Evolutionary conservation across 2,888 invertebrate species (phyloP).

Genomic region (Lucinisca nassula): DNA sequence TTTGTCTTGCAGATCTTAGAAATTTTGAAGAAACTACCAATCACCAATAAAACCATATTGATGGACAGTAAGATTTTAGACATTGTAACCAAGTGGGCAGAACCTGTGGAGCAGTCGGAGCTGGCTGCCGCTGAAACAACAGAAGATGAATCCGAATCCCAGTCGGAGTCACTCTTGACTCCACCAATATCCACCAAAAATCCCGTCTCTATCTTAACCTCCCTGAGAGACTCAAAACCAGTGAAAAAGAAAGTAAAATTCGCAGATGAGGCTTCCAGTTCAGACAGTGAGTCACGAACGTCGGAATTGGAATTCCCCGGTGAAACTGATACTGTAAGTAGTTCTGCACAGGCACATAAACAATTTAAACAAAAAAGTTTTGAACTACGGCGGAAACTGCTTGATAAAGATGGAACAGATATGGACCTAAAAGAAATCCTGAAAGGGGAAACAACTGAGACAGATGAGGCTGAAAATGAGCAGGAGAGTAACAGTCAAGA

Average conservation of each 20-base stretch:
- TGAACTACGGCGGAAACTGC: conserved; percentile 61
- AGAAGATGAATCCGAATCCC: conserved; percentile 52
- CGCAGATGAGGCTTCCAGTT: conserved; percentile 82
- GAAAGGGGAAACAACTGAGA: conserved; percentile 19
- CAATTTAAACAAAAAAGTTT: conserved; percentile 2
- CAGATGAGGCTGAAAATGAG: background rate
- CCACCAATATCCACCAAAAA: conserved; percentile 67
- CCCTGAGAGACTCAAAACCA: conserved; percentile 60
- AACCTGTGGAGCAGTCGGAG: conserved; percentile 39
- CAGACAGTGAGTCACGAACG: conserved; percentile 82
- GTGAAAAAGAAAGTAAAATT: conserved; percentile 81
- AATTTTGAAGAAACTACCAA: conserved; percentile 95
- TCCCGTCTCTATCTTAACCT: conserved; percentile 79
- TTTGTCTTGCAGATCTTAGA: conserved; percentile 91
- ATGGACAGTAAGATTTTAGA: conserved; percentile 96
- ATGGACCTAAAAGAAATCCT: conserved; percentile 23
- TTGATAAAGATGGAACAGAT: conserved; percentile 57
- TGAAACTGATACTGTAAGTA: conserved; percentile 60
- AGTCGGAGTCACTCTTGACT: conserved; percentile 59
- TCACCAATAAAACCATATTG: conserved; percentile 97
- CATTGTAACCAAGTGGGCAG: conserved; percentile 95
- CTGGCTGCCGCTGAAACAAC: background rate
- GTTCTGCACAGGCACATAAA: conserved; percentile 52
- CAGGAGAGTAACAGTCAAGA: conserved; percentile 18
- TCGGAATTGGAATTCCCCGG: conserved; percentile 54